Conservation (phyloP, 2,113 vertebrate species). For the Lycocorax pyrrhopterus region DNA sequence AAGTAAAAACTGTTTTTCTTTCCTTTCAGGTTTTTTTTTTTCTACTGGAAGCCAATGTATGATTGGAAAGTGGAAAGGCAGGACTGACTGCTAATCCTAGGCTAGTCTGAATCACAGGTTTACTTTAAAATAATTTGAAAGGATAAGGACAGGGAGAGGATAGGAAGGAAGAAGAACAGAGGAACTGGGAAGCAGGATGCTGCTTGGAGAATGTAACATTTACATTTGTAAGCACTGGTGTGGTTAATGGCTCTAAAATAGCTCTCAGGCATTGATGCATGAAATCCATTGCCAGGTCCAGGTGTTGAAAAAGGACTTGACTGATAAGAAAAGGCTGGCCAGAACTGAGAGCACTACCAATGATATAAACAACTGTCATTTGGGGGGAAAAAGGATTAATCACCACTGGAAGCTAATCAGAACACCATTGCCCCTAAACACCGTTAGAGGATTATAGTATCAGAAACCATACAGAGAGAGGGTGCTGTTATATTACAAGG, state of each 20-base stretch:
- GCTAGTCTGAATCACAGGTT: neutral
- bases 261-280: conserved; percentile 30
- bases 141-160: neutral
- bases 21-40: neutral
- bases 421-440: neutral
- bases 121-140: neutral
- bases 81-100: neutral
- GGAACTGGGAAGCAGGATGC: neutral
- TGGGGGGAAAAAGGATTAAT: neutral
- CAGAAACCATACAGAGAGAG: neutral
- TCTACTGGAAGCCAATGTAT: neutral
- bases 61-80: neutral
- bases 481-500: neutral
- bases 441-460: neutral
- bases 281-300: conserved; percentile 52
- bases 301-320: conserved; percentile 45
- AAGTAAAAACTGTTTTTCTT: neutral
- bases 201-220: neutral
- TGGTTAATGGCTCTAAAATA: conserved; percentile 39
- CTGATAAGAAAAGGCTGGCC: conserved; percentile 44
- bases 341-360: neutral
- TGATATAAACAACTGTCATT: conserved; percentile 49
- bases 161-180: neutral
- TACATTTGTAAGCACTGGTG: neutral
- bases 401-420: conserved; percentile 21